Percentiles rank a stretch among this genome's conserved stretches.
phyloP scores from a whole-genome alignment of 2,888 invertebrate species.

The Ceraclea dissimilis region DNA sequence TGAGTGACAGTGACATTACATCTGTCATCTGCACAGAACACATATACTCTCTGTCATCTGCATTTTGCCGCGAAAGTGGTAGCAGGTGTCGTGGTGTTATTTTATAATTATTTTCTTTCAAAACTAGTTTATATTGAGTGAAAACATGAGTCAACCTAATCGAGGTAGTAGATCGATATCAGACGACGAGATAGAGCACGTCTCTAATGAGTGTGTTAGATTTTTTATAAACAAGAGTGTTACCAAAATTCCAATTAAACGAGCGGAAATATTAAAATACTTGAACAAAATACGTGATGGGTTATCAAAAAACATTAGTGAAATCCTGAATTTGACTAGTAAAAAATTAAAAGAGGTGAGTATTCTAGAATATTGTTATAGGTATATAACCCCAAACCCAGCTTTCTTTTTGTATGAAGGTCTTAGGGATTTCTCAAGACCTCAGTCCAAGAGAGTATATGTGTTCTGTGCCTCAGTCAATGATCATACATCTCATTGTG shows the following conservation, averaged over 20 bases:
- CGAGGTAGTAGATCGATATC: constrained; percentile 3
- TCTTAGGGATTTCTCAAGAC: no score
- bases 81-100: no score
- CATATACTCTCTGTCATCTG: no score
- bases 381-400: not conserved
- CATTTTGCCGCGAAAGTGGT: no score
- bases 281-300: constrained; percentile 12
- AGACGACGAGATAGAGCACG: constrained; percentile 6
- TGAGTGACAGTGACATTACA: no score
- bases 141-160: constrained; percentile 17
- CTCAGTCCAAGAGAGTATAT: no score
- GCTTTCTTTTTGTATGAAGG: no score
- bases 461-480: no score
- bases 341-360: constrained; percentile 12
- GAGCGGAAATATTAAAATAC: constrained; percentile 14
- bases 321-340: constrained; percentile 4
- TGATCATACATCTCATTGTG: no score
- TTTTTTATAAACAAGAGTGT: constrained; percentile 16
- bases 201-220: constrained; percentile 12
- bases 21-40: no score
- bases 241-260: constrained; percentile 13
- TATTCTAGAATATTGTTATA: not conserved
- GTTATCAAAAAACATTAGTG: constrained; percentile 6
- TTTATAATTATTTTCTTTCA: no score
- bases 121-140: no score